Base-by-base conservation (phyloP, 2,113 vertebrate genomes). In the Brachirus orientalis region DNA sequence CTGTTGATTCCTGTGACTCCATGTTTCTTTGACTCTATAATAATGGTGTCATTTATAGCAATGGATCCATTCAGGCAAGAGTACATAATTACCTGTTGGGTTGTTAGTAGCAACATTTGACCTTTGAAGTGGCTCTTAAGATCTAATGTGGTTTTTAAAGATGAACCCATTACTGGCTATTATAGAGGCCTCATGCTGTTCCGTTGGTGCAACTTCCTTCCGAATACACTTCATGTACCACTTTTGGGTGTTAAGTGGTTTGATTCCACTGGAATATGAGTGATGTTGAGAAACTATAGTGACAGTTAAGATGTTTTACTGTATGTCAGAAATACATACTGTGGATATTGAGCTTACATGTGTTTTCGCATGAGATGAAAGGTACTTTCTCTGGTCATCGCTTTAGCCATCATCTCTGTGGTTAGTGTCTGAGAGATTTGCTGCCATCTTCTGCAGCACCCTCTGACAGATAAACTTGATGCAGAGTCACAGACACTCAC, bases 111-210 rank as follows among this genome's bases (percentile, higher is more conserved):
- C 72, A 35, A 38, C 57, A 77, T 68, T 66, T 72, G 50, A 33
- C 47, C 84, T 84, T 83, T 86, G 41, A 88, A 85, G 85, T 87
- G 86, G 86, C 50, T 79, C 63, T 73, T 83, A 77, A 75, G 75
- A 83, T 86, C 81, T 75, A 36, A 69, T 78, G 82, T 62, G 80
- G 79, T 64, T 85, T 80, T 66, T 44, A 80, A 73, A 82, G 77
- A 84, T 89, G 72, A 80, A 67, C 71, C 69, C 54, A 69, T 82
- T 84, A 82, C 65, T 69, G 72, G 64, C 67, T 84, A 69, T 83
- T 85, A 82, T 61, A 45, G 57, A 36, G 57, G 44, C 54, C 70
- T 59, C 57, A 48, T 63, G 72, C 71, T 79, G 59, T 44, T 67
- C 19, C 28, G 7, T 59, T 52, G 20, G 19, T 77, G 59, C 37